These are phyloP conservation scores for Lateolabrax maculatus DNA, from an alignment of 2,797 vertebrate species.

Conservation along the genomic window DNA sequence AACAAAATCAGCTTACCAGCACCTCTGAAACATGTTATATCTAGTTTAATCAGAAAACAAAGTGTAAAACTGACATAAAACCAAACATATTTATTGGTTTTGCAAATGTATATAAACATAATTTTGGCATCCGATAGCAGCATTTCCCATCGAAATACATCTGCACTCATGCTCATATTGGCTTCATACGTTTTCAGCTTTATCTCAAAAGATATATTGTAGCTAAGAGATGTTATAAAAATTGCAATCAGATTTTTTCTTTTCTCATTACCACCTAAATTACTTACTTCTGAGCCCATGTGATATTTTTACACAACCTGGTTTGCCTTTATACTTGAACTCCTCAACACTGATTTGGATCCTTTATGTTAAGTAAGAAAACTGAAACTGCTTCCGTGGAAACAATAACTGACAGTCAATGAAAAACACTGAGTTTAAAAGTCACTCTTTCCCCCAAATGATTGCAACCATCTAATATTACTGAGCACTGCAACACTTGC, in stretches of 20 bases:
- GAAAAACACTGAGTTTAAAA: slow-evolving; percentile 40
- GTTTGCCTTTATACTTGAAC: neutral
- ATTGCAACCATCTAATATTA: slow-evolving; percentile 70
- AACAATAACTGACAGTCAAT: slow-evolving; percentile 28
- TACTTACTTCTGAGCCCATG: neutral
- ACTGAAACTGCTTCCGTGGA: slow-evolving; percentile 7
- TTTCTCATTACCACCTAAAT: neutral
- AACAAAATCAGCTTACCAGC: too few species aligned
- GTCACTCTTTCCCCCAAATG: slow-evolving; percentile 45
- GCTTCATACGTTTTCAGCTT: neutral
- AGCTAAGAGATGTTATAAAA: neutral
- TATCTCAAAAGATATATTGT: neutral
- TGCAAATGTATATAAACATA: neutral
- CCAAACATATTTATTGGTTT: too few species aligned
- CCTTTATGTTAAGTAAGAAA: neutral
- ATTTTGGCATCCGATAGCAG: neutral
- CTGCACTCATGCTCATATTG: neutral
- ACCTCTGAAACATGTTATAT: neutral
- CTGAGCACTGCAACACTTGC: slow-evolving; percentile 66
- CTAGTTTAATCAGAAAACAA: neutral
- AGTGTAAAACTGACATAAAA: neutral
- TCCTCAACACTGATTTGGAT: neutral
- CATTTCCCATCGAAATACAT: neutral
- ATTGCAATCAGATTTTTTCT: neutral
- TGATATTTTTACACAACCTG: neutral